Evolutionary conservation across 2,113 vertebrate species (phyloP).

Genomic region (Tyto alba): DNA sequence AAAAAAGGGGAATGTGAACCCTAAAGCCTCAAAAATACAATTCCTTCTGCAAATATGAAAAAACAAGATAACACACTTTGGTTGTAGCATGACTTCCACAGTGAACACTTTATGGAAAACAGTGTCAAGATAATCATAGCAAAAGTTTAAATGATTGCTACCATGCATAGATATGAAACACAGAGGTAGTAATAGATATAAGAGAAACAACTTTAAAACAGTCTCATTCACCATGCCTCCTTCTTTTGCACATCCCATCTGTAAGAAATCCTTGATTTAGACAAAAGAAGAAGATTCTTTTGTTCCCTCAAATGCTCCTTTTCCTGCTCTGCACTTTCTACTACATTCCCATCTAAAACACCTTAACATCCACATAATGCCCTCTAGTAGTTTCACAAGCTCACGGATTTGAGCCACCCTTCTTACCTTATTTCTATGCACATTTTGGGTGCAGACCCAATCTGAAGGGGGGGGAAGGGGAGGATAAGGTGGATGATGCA

Average conservation of each 20-base stretch:
- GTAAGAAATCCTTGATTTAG: background rate
- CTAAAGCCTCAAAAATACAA: background rate
- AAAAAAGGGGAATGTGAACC: background rate
- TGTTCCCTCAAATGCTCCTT: accelerated
- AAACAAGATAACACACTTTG: background rate
- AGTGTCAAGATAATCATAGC: background rate
- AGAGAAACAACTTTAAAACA: background rate
- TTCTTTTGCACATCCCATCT: background rate
- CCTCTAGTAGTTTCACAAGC: background rate
- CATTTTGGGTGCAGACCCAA: background rate
- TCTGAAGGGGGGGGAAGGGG: accelerated
- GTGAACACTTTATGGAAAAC: background rate
- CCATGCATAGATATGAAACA: background rate
- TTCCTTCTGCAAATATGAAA: background rate
- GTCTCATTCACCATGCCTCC: background rate
- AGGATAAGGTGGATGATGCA: background rate
- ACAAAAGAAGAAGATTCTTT: background rate
- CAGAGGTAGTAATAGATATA: background rate
- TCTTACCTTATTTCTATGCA: background rate
- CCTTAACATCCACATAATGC: background rate
- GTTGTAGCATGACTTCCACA: background rate
- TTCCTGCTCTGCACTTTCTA: background rate
- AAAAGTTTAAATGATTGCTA: background rate
- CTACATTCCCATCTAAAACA: background rate
- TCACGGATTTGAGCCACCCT: background rate